Percentiles rank a stretch among this genome's conserved stretches.
Evolutionary conservation across 2,113 vertebrate genomes (phyloP).

Genomic region (Gadus chalcogrammus): DNA sequence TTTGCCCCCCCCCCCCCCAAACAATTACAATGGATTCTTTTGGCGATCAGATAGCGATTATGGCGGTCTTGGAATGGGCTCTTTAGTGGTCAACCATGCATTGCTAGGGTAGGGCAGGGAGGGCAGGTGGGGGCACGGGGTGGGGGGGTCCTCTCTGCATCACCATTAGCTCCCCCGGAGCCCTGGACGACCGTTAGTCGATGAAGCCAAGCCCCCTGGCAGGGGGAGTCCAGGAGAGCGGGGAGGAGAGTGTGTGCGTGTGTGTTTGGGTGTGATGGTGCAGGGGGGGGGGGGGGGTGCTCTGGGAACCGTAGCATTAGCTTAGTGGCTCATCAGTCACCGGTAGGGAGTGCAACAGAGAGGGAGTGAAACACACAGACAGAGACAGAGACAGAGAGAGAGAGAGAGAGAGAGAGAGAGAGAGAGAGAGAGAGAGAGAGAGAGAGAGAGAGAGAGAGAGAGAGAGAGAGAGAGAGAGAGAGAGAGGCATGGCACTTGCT

Average conservation of each 20-base stretch:
- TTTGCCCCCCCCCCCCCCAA: constrained; percentile 53
- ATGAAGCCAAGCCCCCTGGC: constrained; percentile 48
- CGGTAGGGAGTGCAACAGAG: background rate
- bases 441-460: no score
- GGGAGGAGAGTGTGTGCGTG: background rate
- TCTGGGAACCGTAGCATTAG: constrained; percentile 35
- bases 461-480: no score
- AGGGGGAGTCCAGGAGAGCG: constrained; percentile 12
- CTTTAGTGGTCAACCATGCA: constrained; percentile 66
- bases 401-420: no score
- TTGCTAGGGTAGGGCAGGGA: constrained; percentile 30
- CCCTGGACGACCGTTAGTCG: constrained; percentile 50
- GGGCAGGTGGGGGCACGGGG: constrained; percentile 26
- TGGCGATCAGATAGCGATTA: constrained; percentile 66
- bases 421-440: no score
- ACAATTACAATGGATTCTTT: constrained; percentile 70
- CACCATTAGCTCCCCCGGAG: constrained; percentile 48
- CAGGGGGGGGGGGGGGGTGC: constrained; percentile 9
- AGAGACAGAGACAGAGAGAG: no score
- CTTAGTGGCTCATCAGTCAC: constrained; percentile 55
- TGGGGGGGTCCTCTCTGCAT: constrained; percentile 33
- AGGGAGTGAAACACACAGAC: constrained; percentile 19
- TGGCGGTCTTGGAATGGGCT: constrained; percentile 62
- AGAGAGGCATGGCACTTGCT: background rate
- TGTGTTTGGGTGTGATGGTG: no score